These are phyloP conservation scores for Diachasmimorpha longicaudata DNA, from an alignment of 1,140 invertebrate species.

Conservation along the genomic window DNA sequence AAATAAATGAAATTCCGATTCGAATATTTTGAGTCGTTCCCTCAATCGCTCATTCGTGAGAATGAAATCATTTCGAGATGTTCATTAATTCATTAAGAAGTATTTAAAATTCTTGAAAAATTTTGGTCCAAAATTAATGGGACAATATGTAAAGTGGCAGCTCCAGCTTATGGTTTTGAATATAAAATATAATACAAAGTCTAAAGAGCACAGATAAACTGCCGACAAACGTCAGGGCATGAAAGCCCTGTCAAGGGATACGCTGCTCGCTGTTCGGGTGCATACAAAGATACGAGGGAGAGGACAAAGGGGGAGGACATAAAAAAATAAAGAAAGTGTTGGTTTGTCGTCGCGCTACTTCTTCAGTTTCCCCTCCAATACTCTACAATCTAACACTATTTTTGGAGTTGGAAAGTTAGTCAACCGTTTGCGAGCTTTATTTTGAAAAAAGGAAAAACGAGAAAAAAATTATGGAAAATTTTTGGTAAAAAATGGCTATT, in stretches of 20 bases:
- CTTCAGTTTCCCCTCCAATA: conserved; percentile 31
- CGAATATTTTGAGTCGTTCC: too few species aligned
- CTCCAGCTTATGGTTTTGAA: too few species aligned
- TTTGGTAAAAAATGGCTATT: not conserved
- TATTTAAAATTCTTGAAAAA: not conserved
- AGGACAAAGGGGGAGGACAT: conserved; percentile 1
- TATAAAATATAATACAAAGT: too few species aligned
- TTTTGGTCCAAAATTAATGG: not conserved
- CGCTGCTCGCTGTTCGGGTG: not conserved
- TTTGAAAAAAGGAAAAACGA: not conserved
- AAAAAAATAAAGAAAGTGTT: not conserved
- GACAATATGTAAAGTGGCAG: too few species aligned
- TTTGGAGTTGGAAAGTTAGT: not conserved
- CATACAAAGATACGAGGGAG: not conserved
- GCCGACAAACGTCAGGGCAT: not conserved
- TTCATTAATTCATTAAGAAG: too few species aligned
- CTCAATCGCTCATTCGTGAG: too few species aligned
- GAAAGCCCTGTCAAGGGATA: not conserved
- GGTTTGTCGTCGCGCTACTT: conserved; percentile 38
- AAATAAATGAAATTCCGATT: too few species aligned
- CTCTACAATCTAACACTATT: not conserved
- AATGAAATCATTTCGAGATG: not conserved
- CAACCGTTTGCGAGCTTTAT: not conserved
- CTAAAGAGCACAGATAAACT: not conserved
- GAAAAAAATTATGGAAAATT: not conserved